Evolutionary conservation across 2,113 vertebrate species (phyloP).

Genomic region (Cebus imitator): DNA sequence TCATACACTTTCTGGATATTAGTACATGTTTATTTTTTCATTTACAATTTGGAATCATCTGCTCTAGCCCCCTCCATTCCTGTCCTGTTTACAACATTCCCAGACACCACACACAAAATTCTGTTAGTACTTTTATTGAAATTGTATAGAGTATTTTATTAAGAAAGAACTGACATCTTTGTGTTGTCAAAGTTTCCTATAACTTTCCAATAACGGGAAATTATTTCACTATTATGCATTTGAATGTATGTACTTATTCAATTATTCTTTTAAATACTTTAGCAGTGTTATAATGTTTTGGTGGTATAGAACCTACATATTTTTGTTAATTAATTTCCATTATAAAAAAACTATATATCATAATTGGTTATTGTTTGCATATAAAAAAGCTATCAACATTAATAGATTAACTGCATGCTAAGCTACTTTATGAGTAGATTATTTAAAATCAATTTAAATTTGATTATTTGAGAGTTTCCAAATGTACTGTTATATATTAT

Average conservation of each 20-base stretch:
- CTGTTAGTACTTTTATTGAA: background rate
- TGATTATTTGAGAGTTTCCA: background rate
- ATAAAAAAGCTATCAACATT: background rate
- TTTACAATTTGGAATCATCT: background rate
- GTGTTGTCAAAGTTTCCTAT: background rate
- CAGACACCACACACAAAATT: background rate
- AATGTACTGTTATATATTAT: background rate
- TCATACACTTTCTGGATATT: background rate
- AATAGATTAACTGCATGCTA: background rate
- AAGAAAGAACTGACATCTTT: background rate
- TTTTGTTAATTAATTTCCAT: background rate
- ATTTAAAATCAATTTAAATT: background rate
- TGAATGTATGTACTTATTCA: background rate
- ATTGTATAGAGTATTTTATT: background rate
- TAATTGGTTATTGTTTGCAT: background rate
- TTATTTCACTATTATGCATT: background rate
- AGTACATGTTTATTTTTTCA: background rate
- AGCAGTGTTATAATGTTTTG: background rate
- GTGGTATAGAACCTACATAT: background rate
- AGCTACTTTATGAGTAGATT: background rate
- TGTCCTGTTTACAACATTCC: too few relatives aligned
- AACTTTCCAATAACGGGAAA: background rate
- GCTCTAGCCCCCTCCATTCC: background rate
- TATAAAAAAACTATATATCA: background rate
- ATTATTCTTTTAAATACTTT: background rate